Conservation (phyloP, 2,113 vertebrate genomes). For the Melanocharis versteri region DNA sequence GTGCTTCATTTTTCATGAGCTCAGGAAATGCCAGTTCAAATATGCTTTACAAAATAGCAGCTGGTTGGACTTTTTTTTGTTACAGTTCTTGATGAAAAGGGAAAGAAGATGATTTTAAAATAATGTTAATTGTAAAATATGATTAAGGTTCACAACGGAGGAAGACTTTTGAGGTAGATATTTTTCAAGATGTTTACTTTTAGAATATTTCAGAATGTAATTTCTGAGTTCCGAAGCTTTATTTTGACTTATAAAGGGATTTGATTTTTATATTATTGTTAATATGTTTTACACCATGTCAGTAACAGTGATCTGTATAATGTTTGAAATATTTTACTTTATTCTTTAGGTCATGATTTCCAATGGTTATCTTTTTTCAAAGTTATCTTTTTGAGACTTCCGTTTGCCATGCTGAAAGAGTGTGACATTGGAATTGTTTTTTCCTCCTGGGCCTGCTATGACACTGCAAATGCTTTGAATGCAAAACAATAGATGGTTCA, state of each 20-base stretch:
- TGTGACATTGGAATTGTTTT: neutral
- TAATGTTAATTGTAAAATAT: neutral
- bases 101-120: neutral
- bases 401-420: neutral
- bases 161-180: neutral
- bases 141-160: neutral
- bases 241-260: neutral
- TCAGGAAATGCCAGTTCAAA: neutral
- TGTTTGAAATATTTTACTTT: neutral
- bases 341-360: neutral
- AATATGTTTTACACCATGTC: neutral
- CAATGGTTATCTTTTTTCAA: neutral
- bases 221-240: neutral
- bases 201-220: neutral
- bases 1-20: neutral
- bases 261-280: neutral
- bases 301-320: neutral
- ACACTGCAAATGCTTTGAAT: neutral
- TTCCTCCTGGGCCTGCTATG: neutral
- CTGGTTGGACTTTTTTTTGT: neutral
- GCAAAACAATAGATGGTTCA: neutral
- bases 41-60: neutral
- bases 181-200: neutral
- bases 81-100: neutral
- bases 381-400: neutral